Base-by-base conservation (phyloP, 2,888 invertebrate species). In the Athalia cordata region DNA sequence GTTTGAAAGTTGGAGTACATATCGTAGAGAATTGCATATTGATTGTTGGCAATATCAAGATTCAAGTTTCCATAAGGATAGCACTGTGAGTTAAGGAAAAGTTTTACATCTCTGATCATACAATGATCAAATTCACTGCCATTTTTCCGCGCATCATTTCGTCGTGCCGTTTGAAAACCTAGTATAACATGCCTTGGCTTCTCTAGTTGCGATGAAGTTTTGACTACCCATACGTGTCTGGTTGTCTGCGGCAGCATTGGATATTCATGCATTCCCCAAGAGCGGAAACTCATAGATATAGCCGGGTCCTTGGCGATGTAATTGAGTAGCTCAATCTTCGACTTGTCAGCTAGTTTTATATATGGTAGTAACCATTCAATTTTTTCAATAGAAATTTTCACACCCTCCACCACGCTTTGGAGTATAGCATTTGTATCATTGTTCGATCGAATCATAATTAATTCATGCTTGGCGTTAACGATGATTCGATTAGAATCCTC, bases 171-270 rank as follows among this genome's bases (percentile, higher is more conserved):
- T 85, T 90, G 90, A 67, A 90, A 85, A 7, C 84, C 89, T 15
- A 90, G 59, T 64, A 90, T 86, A 13, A 90, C 79, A 81, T 82
- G 90, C 68, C 89, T 79, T 1, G 89, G 89, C 82, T 88, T 89
- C 83, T 89, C 89, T 52, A 89, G 79, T 77, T 85, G 84, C 6
- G 82, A 81, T 11, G 85, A 80, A 29, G 88, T 88, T 80, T 83
- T 82, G 50, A 83, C 84, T 79, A 79, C 86, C 84, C 79, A 88
- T 15, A 84, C 80, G 78, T 88, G 85, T 29, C 29, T 29, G 29
- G 29, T 29, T 29, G 29, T 29, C 29, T 29, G 29, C 2, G 29
- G 29, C 2, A 62, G 29, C 62, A 62, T 5, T 62, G 62, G 62
- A 62, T 62, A 62, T 29, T 29, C 62, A 3, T 62, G 29, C 29